Conservation (phyloP, 1,140 invertebrate species). For the Nasonia longicornis region DNA sequence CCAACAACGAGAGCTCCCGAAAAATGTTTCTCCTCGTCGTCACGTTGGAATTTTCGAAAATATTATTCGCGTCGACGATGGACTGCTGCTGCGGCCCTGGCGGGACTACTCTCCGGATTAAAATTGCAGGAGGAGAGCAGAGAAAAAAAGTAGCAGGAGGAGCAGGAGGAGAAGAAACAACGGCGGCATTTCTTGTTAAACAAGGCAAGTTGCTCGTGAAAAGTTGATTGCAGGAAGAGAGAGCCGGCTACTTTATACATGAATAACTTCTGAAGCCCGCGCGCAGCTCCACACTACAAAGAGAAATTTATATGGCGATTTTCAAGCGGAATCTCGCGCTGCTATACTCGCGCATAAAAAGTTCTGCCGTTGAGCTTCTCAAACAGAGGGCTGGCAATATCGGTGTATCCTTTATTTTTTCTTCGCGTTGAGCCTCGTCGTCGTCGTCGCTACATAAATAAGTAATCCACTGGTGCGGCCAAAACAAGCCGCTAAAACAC, state of each 20-base stretch:
- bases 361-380: neutral
- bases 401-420: no score
- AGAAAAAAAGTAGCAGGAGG: neutral
- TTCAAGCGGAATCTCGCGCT: slow-evolving; percentile 5
- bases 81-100: neutral
- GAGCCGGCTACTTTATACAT: neutral
- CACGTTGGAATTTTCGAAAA: neutral
- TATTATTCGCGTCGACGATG: neutral
- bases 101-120: neutral
- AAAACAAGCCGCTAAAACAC: slow-evolving; percentile 4
- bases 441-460: no score
- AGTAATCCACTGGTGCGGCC: no score
- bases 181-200: neutral
- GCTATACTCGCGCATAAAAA: neutral
- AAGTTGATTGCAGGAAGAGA: slow-evolving; percentile 25
- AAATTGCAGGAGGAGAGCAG: neutral
- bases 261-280: slow-evolving; percentile 7
- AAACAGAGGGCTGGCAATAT: neutral
- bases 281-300: neutral
- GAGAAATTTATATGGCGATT: slow-evolving; percentile 9
- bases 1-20: neutral
- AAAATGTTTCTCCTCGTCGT: neutral
- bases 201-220: slow-evolving; percentile 14
- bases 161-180: neutral
- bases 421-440: no score